phyloP scores from a whole-genome alignment of 2,113 vertebrate genomes.

The Dicrurus megarhynchus region DNA sequence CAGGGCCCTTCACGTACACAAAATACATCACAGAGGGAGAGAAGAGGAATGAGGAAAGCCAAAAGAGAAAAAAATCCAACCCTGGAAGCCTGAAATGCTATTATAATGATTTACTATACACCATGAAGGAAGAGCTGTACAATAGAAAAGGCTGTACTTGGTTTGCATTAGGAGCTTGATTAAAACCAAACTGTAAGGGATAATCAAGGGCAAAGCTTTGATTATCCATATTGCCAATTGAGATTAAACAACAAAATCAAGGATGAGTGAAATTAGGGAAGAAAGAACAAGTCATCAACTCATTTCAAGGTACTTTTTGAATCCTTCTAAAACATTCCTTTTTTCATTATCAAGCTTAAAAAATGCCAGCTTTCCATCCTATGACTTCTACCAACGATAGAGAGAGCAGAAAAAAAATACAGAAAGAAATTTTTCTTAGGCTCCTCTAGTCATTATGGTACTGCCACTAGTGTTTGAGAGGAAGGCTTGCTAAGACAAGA shows the following conservation, averaged over 20 bases:
- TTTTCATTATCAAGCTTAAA: neutral
- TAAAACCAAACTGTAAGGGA: neutral
- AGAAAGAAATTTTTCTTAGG: neutral
- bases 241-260: conserved; percentile 31
- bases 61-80: neutral
- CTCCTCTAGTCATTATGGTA: neutral
- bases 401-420: neutral
- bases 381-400: neutral
- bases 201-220: conserved; percentile 28
- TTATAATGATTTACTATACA: neutral
- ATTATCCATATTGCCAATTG: neutral
- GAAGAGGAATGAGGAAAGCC: neutral
- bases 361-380: neutral
- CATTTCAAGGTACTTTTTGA: neutral
- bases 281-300: neutral
- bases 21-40: neutral
- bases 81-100: neutral
- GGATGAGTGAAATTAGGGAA: neutral
- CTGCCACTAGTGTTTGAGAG: neutral
- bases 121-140: neutral
- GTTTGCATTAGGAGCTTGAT: conserved; percentile 4
- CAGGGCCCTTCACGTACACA: neutral
- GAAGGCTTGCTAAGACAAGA: neutral
- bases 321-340: neutral
- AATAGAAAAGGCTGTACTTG: neutral